Percentiles rank a stretch among this genome's conserved stretches.
phyloP scores from a whole-genome alignment of 2,113 vertebrate genomes.

The Cyanoderma ruficeps region DNA sequence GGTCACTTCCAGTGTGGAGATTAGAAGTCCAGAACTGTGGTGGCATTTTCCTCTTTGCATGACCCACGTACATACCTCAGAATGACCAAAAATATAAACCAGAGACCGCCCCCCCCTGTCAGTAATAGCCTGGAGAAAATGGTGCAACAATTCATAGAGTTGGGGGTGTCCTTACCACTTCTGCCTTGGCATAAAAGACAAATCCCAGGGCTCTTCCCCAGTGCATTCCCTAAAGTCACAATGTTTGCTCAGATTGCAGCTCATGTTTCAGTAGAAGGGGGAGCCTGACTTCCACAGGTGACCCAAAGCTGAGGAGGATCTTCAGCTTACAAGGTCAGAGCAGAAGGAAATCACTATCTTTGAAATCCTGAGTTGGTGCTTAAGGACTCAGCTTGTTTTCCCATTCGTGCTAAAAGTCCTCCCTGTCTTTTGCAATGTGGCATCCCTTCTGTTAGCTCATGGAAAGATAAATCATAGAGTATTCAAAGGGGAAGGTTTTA shows the following conservation, averaged over 20 bases:
- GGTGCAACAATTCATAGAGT: not conserved
- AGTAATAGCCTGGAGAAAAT: not conserved
- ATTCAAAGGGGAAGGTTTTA: conserved; percentile 48
- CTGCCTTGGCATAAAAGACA: not conserved
- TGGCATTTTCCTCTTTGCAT: not conserved
- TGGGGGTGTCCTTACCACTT: not conserved
- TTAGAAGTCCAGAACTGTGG: not conserved
- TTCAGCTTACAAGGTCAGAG: not conserved
- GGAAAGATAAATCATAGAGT: conserved; percentile 9
- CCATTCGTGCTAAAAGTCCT: not conserved
- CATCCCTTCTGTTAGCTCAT: conserved; percentile 1
- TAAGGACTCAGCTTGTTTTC: not conserved
- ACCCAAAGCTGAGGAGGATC: not conserved
- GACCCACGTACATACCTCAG: not conserved
- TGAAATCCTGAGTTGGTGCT: not conserved
- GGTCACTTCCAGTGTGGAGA: not conserved
- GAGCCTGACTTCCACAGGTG: not conserved
- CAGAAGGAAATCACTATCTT: not conserved
- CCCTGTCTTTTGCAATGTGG: not conserved
- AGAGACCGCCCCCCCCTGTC: not conserved
- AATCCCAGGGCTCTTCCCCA: not conserved
- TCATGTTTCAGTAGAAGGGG: not conserved
- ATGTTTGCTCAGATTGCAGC: not conserved
- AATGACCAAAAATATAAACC: not conserved
- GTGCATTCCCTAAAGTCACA: not conserved